phyloP scores from a whole-genome alignment of 53 echinoderm and acorn worm species.

The Crossaster papposus region DNA sequence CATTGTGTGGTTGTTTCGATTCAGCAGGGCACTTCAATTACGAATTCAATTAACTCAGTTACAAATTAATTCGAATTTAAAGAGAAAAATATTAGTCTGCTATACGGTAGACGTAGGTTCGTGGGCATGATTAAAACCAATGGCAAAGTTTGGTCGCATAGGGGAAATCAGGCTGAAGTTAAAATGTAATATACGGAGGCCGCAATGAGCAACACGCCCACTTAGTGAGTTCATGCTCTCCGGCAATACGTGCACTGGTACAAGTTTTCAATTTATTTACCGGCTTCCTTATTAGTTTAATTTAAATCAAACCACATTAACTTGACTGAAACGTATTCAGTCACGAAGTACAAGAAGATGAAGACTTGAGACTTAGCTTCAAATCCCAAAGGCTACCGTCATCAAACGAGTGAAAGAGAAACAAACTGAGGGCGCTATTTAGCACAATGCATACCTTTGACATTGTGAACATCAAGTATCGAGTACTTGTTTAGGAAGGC shows the following conservation, averaged over 20 bases:
- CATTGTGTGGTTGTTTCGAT: no score
- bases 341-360: neutral
- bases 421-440: no score
- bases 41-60: no score
- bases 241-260: neutral
- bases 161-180: neutral
- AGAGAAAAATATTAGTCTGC: no score
- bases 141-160: neutral
- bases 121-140: neutral
- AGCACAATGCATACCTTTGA: no score
- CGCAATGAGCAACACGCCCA: neutral
- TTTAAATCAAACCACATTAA: neutral
- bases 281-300: neutral
- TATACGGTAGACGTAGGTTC: no score
- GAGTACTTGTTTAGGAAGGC: no score
- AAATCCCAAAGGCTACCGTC: no score
- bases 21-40: no score
- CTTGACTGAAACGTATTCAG: neutral
- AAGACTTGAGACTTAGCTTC: neutral
- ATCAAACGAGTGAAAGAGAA: no score
- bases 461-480: no score
- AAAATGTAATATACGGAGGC: neutral
- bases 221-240: neutral
- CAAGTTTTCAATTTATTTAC: slow-evolving; percentile 2
- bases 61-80: no score